These are phyloP conservation scores for Mesocricetus auratus DNA, from an alignment of 2,113 vertebrate genomes.

Conservation along the genomic window DNA sequence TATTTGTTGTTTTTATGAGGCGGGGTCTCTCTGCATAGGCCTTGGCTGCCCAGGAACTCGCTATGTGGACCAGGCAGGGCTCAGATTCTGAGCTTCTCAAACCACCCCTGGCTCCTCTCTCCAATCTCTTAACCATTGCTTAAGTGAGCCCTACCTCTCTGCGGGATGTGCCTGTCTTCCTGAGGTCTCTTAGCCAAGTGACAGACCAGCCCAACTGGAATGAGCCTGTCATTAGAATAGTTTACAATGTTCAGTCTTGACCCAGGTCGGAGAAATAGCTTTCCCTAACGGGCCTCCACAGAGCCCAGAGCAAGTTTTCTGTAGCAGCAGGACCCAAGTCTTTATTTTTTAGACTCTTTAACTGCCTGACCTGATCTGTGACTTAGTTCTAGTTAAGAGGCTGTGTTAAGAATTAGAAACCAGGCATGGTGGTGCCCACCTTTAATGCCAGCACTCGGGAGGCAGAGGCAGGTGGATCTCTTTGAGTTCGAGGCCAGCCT, in stretches of 20 bases:
- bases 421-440: accelerated
- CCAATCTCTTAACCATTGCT: neutral
- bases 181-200: neutral
- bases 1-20: neutral
- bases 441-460: neutral
- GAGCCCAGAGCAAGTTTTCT: neutral
- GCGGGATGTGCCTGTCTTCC: neutral
- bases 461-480: neutral
- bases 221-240: too few species aligned
- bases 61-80: neutral
- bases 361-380: neutral
- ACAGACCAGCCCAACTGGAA: too few species aligned
- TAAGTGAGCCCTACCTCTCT: neutral
- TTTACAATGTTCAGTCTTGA: neutral
- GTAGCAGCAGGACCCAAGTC: neutral
- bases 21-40: neutral
- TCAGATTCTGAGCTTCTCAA: neutral
- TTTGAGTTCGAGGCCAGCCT: neutral
- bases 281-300: neutral
- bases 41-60: neutral
- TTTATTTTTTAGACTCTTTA: neutral
- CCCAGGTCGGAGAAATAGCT: neutral
- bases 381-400: conserved; percentile 1
- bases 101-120: neutral
- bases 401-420: neutral